These are phyloP conservation scores for Tragopan temminckii DNA, from an alignment of 2,797 vertebrate species.

Conservation along the genomic window DNA sequence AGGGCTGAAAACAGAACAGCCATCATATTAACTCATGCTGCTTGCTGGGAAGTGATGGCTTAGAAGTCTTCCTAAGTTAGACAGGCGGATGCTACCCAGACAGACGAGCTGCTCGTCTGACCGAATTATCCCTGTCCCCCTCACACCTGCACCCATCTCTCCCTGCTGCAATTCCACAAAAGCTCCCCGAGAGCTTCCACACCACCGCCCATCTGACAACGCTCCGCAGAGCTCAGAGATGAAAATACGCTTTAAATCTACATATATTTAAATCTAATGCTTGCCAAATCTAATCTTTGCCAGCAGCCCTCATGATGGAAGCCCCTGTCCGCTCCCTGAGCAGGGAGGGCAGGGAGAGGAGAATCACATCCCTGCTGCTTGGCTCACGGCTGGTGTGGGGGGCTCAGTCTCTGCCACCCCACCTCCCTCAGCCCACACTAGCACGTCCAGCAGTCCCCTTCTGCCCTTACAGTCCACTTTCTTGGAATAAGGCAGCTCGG, in stretches of 20 bases:
- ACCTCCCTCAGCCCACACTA: not conserved
- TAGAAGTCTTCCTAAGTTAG: not conserved
- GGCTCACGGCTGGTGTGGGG: accelerated
- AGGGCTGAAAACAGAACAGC: not conserved
- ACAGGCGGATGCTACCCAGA: not conserved
- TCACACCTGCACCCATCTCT: not conserved
- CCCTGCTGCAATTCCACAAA: not conserved
- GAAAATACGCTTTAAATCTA: not conserved
- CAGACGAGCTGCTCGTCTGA: not conserved
- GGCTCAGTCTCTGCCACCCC: not conserved
- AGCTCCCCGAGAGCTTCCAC: not conserved
- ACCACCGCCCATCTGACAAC: not conserved
- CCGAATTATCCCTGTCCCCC: not conserved
- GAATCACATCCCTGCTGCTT: not conserved
- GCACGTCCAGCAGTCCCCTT: accelerated
- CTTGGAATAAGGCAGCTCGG: not conserved
- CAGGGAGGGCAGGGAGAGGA: not conserved
- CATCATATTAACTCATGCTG: not conserved
- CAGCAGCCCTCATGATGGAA: not conserved
- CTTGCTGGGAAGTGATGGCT: not conserved
- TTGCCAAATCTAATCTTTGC: not conserved
- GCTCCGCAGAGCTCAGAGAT: accelerated
- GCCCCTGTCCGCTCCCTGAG: not conserved
- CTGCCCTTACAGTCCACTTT: not conserved
- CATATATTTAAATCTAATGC: accelerated